Evolutionary conservation across 1,140 invertebrate genomes (phyloP), one percentile per base, ranked within the genome.

Genomic region (Drosophila parabipectinata): DNA sequence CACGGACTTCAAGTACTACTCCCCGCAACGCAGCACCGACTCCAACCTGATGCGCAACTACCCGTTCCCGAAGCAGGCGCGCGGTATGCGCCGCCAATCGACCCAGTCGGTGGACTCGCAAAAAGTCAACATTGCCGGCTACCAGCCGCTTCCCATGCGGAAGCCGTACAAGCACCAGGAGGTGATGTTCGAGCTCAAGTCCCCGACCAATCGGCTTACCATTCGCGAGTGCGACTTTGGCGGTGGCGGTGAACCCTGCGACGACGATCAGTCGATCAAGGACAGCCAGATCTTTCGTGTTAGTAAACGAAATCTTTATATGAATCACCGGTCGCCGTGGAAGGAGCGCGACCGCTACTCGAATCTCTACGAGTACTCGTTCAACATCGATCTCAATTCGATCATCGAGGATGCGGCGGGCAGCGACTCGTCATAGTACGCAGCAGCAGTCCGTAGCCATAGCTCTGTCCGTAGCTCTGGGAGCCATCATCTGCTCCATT

Each of bases 261-360:
- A 92, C 81, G 87, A 90, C 66, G 91, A 92, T 90, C 89, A 91
- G 79, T 92, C 89, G 68, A 90, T 92, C 58, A 91, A 91, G 78
- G 91, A 92, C 62, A 91, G 90, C 81, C 90, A 91, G 81, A 91
- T 91, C 77, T 91, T 91, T 89, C 90, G 90, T 84, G 90, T 91
- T 91, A 92, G 91, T 87, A 92, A 92, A 90, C 83, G 91, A 90
- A 92, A 91, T 90, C 87, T 91, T 84, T 91, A 92, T 88, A 90
- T 91, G 85, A 90, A 92, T 89, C 85, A 91, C 58, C 78, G 89
- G 61, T 91, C 90, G 75, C 91, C 91, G 50, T 91, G 91, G 83
- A 90, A 88, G 72, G 90, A 91, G 72, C 87, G 90, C 69, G 89
- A 92, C 74, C 85, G 91, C 12, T 92, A 92, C 71, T 92, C 91